Percentiles rank a stretch among this genome's conserved stretches.
Evolutionary conservation across 1,140 invertebrate species (phyloP).

Genomic region (Tetranychus cinnabarinus): DNA sequence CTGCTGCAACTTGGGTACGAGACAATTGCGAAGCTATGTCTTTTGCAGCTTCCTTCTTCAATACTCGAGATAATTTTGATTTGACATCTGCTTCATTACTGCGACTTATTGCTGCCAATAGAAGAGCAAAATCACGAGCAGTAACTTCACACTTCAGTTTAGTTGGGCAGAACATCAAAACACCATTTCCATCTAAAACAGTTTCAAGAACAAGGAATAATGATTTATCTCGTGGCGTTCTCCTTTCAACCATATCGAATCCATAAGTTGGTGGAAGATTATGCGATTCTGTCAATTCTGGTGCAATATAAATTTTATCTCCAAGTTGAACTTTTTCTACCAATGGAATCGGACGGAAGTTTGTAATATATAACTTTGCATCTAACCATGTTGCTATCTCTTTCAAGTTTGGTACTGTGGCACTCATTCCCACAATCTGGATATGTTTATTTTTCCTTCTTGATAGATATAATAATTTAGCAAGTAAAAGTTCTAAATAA

Average conservation of each 20-base stretch:
- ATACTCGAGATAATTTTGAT: slow-evolving; percentile 30
- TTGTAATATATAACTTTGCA: slow-evolving; percentile 58
- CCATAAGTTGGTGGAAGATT: background rate
- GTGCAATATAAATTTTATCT: slow-evolving; percentile 7
- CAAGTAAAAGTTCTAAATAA: slow-evolving; percentile 73
- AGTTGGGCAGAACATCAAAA: slow-evolving; percentile 82
- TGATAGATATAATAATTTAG: slow-evolving; percentile 56
- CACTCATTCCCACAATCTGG: slow-evolving; percentile 91
- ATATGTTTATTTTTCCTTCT: slow-evolving; percentile 23
- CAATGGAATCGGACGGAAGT: slow-evolving; percentile 73
- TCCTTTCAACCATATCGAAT: slow-evolving; percentile 9
- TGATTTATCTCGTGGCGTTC: slow-evolving; percentile 19
- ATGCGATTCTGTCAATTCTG: background rate
- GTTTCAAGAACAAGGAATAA: slow-evolving; percentile 68
- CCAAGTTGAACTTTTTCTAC: slow-evolving; percentile 50
- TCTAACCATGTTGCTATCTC: slow-evolving; percentile 61
- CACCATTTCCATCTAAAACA: slow-evolving; percentile 49
- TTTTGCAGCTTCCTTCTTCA: slow-evolving; percentile 37
- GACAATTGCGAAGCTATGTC: slow-evolving; percentile 63
- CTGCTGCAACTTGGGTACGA: slow-evolving; percentile 54
- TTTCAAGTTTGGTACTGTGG: slow-evolving; percentile 72
- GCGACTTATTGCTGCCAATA: slow-evolving; percentile 36
- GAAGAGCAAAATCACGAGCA: slow-evolving; percentile 49
- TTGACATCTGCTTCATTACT: background rate
- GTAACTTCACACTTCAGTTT: slow-evolving; percentile 84